Evolutionary conservation across 1,140 invertebrate species (phyloP), one percentile per base, ranked within the genome.

Genomic region (Cardiocondyla obscurior): DNA sequence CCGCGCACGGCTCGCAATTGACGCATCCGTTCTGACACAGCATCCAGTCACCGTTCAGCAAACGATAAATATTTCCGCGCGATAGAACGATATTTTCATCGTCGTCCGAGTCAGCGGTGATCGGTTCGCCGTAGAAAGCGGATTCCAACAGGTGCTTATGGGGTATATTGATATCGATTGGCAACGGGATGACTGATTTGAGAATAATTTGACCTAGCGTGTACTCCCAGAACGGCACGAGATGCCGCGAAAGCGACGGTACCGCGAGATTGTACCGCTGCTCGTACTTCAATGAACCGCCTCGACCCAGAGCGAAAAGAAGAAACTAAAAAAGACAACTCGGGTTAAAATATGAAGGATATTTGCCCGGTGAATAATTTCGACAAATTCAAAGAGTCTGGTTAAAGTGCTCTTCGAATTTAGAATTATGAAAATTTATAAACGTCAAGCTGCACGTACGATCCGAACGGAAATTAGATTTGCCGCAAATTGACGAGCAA

Each of bases 11-110:
- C 22, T 88, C 84, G 65, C 92, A 93, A 8, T 90, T 84, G 14
- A 67, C n/a, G 70, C 92, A 93, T 14, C 84, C 84, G 16, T 93
- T 88, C 51, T 92, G 86, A 46, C 92, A 93, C 0, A 93, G 62
- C n/a, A 93, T 89, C 92, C 91, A 93, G 42, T 65, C 84, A 1
- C 85, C 82, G 4, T 82, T 81, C 0, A 87, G 85, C 12, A 89
- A n/a, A 19, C 82, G 85, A 65, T 86, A 90, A 44, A 92, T 86
- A 19, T 89, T 65, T 4, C 92, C 92, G 12, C 84, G 83, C 0
- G 91, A 92, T 19, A 92, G 30, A 3, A 90, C 14, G 4, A 76
- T 39, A 33, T 67, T 74, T 19, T 44, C 14, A 1, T 72, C 76
- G 33, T 88, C 81, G 53, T 49, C 70, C 3, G 53, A 25, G 14